These are phyloP conservation scores for Rhinogobius similis DNA, from an alignment of 2,113 vertebrate genomes.

Conservation along the genomic window DNA sequence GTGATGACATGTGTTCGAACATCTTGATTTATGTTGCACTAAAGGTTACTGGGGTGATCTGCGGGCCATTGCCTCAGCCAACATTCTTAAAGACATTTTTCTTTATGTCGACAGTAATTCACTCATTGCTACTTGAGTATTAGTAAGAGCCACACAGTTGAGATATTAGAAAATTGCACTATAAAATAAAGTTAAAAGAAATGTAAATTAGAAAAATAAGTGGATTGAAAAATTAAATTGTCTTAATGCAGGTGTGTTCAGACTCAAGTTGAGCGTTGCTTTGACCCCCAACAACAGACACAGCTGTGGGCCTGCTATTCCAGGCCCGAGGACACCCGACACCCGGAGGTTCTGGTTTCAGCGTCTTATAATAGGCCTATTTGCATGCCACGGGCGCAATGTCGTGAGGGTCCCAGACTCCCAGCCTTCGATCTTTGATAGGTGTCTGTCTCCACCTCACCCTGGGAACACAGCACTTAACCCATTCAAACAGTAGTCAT, in stretches of 20 bases:
- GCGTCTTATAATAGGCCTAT: conserved; percentile 67
- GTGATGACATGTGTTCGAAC: conserved; percentile 42
- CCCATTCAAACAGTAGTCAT: conserved; percentile 34
- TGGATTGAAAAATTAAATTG: background rate
- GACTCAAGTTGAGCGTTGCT: conserved; percentile 3
- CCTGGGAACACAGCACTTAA: conserved; percentile 18
- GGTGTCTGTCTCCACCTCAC: conserved; percentile 22
- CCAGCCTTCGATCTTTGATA: conserved; percentile 40
- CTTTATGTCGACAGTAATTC: background rate
- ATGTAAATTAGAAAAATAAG: background rate
- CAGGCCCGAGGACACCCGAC: conserved; percentile 63
- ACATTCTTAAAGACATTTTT: conserved; percentile 8
- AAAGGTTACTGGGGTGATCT: conserved; percentile 39
- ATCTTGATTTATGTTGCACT: conserved; percentile 37
- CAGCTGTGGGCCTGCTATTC: conserved; percentile 70
- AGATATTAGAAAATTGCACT: background rate
- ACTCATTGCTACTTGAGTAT: background rate
- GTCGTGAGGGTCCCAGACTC: conserved; percentile 5
- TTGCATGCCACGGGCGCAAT: conserved; percentile 48
- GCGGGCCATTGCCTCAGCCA: conserved; percentile 9
- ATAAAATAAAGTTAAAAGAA: background rate
- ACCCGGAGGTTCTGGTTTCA: conserved; percentile 64
- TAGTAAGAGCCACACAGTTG: too few relatives aligned
- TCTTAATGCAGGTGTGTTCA: conserved; percentile 22
- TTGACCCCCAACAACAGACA: conserved; percentile 53